Evolutionary conservation across 2,888 invertebrate species (phyloP), one percentile per base, ranked within the genome.

Genomic region (Patella depressa): DNA sequence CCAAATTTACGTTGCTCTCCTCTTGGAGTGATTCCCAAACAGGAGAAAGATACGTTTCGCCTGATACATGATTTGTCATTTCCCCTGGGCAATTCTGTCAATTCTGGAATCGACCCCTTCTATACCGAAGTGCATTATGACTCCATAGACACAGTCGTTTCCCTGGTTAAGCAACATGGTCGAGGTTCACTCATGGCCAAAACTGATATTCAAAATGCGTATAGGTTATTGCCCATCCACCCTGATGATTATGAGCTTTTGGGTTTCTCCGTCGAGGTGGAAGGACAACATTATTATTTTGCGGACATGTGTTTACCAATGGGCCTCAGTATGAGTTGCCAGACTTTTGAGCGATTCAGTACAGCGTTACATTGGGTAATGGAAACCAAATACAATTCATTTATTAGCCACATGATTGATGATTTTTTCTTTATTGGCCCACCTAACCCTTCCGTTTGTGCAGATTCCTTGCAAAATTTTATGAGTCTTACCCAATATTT

Each of bases 331-430:
- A 29, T 29, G 29, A 29, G 29, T 29, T 29, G 73, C 29, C 53
- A 54, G 17, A 73, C 24, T 0, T 54, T 73, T 54, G 73, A 73
- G 55, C 17, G n/a, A 17, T 55, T 73, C n/a, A 73, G 73, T 24
- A 24, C 17, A n/a, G 73, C 73, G 9, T 54, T 73, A 73, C 73
- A 73, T 53, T 73, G 73, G 73, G 4, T 73, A 17, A 55, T 55
- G 11, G 19, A 24, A 72, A n/a, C 29, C 14, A 24, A 45, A 34
- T n/a, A 57, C 5, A 57, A 57, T 57, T 14, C 57, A n/a, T 57
- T 14, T 57, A 2, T 57, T 57, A 57, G 57, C 17, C n/a, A n/a
- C n/a, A n/a, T n/a, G n/a, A n/a, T n/a, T n/a, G n/a, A n/a, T n/a
- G n/a, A n/a, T n/a, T n/a, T n/a, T n/a, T n/a, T n/a, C n/a, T n/a